Base-by-base conservation (phyloP, 2,888 invertebrate genomes). In the Agrochola lychnidis region DNA sequence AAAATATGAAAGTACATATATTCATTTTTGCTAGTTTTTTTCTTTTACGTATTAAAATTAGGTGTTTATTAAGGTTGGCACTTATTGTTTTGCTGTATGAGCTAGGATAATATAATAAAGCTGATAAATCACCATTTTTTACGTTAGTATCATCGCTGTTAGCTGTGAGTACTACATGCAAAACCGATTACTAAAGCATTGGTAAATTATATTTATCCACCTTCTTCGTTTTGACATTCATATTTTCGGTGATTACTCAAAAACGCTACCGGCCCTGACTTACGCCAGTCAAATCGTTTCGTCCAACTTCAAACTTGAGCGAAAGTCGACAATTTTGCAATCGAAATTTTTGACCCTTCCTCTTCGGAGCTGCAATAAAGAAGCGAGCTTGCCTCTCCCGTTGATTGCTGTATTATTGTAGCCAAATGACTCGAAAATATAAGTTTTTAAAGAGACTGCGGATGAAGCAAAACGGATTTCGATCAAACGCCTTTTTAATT, bases 281-380 rank as follows among this genome's bases (percentile, higher is more conserved):
- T 42, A 10, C 12, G 16, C 71, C 74, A 68, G 5, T 30, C 57
- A 73, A 80, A 67, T 76, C 72, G 76, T 70, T 77, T 76, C 73
- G 69, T 73, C 73, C 71, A 76, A 86, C 76, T 81, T 76, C 76
- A 81, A 88, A 88, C 72, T 87, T 81, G 40, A 79, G 76, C 81
- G 66, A 82, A 83, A 87, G 78, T 86, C 85, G 84, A 81, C 86
- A 86, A 86, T 89, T 88, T 89, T 77, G 66, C 79, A 81, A 82
- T 86, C 77, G 86, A 82, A 72, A 86, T 81, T 66, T 81, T 79
- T 86, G 89, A 87, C 88, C 88, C 81, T 88, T 88, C 56, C 82
- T 61, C 68, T 66, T 64, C 64, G 63, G 67, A 70, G 64, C 59
- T 73, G 76, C 82, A 74, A 81, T 83, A 81, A 78, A 87, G 82